Percentiles rank a stretch among this genome's conserved stretches.
These are phyloP conservation scores for Lanius collurio DNA, from an alignment of 2,113 vertebrate species.

Conservation along the genomic window DNA sequence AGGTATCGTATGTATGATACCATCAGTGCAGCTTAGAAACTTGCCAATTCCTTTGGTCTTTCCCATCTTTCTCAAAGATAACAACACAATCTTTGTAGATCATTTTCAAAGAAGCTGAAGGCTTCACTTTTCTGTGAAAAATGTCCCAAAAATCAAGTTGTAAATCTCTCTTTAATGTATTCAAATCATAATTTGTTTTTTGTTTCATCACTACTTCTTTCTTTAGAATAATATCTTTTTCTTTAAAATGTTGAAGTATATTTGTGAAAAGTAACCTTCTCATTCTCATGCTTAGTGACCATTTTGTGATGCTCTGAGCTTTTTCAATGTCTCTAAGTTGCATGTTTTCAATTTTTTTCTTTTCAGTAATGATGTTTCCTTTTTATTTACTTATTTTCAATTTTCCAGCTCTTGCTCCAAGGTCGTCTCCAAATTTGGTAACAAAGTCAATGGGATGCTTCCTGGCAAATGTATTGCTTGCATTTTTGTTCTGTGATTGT, in stretches of 20 bases:
- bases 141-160: not conserved
- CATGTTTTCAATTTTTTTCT: not conserved
- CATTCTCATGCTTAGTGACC: not conserved
- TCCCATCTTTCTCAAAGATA: not conserved
- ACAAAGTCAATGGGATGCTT: not conserved
- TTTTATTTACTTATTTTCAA: not conserved
- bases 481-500: slow-evolving; percentile 15
- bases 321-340: not conserved
- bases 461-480: not conserved
- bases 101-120: not conserved
- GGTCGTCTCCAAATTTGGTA: not conserved
- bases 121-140: not conserved
- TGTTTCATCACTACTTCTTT: not conserved
- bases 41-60: not conserved
- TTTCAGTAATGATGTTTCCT: not conserved
- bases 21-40: not conserved
- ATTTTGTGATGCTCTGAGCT: not conserved
- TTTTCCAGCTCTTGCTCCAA: not conserved
- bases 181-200: not conserved
- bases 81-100: not conserved
- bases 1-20: not conserved
- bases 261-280: not conserved
- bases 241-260: not conserved
- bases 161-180: not conserved
- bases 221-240: not conserved